Evolutionary conservation across 2,113 vertebrate genomes (phyloP).

Genomic region (cat (Felis catus)): DNA sequence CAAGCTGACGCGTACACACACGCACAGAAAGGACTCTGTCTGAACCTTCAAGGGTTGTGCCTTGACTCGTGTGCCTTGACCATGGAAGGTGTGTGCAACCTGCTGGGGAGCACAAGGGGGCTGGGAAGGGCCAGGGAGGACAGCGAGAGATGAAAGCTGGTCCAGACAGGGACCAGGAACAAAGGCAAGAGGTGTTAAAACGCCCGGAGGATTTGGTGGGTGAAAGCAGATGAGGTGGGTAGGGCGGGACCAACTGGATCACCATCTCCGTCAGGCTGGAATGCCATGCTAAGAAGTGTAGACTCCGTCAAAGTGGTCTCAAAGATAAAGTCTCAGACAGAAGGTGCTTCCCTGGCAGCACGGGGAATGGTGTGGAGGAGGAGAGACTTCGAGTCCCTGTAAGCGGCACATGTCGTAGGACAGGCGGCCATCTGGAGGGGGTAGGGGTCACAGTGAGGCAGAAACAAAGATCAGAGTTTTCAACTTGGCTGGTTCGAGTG

Average conservation of each 20-base stretch:
- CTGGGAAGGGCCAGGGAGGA: background rate
- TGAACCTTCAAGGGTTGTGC: background rate
- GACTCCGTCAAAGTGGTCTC: background rate
- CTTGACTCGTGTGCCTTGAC: background rate
- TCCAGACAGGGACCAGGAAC: background rate
- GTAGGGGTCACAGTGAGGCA: background rate
- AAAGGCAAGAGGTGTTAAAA: background rate
- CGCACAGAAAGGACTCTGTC: background rate
- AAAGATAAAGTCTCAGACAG: background rate
- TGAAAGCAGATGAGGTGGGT: background rate
- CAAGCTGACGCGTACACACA: background rate
- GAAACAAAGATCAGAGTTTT: background rate
- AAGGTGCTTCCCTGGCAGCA: background rate
- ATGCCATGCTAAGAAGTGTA: background rate
- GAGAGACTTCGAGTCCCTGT: background rate
- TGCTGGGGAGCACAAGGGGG: background rate
- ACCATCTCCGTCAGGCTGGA: background rate
- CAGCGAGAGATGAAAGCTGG: background rate
- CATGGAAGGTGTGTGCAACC: background rate
- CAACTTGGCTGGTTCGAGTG: background rate
- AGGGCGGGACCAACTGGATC: background rate
- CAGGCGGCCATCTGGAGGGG: background rate
- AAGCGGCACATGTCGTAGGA: accelerated
- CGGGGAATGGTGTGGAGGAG: background rate
- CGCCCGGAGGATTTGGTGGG: background rate